Evolutionary conservation across 2,888 invertebrate species (phyloP), one percentile per base, ranked within the genome.

Genomic region (Pollenia amentaria): DNA sequence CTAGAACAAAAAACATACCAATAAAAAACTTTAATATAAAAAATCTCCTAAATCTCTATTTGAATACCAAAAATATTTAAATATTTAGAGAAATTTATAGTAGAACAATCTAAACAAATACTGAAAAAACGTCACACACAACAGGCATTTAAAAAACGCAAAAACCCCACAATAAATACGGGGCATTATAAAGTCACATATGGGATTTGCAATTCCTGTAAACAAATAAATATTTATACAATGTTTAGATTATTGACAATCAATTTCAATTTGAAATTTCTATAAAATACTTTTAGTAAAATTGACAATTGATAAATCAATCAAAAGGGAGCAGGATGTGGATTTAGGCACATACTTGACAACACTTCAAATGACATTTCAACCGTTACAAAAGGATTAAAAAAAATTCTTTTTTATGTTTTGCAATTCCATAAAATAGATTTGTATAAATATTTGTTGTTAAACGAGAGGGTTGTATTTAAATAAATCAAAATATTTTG

Each of bases 401-500:
- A 85, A 70, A 80, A 42, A 57, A 38, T 72, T 78, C 38, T 46
- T 73, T 79, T 76, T 44, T 9, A 40, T 40, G 29, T 62, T 62
- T 62, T 18, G 2, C 10, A 64, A 38, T 55, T 57, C 44, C 14
- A 51, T 29, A 42, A 44, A 72, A 67, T 57, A 16, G 67, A 65
- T 64, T 75, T 46, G 46, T 67, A 10, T 67, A 69, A 64, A 79
- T 46, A 53, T 53, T 72, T 81, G 69, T 79, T 75, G 53, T 44
- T 40, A 79, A 70, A 51, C 67, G 64, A 72, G 44, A 75, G 76
- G 78, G 76, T 75, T 79, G 72, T 65, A 55, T 79, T 67, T 77
- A 88, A 84, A 79, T 76, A 87, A 86, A 86, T 82, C 75, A 82
- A 85, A 87, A 87, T 85, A 87, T 88, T 88, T 87, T 72, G 53